Base-by-base conservation (phyloP, 2,888 invertebrate species). In the Diplolepis rosae region DNA sequence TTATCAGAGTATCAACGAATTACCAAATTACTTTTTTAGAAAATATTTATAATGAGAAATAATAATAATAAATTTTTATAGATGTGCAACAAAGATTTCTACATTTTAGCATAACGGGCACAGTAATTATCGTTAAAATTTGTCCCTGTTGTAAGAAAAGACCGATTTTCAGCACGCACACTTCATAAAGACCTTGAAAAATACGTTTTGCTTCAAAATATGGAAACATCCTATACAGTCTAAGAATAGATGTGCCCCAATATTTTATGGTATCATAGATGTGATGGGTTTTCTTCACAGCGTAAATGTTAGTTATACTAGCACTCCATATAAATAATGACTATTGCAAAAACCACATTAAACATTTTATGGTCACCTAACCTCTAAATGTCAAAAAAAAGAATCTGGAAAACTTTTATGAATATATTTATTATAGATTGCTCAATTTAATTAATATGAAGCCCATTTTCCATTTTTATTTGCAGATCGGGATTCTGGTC, bases 261-360 rank as follows among this genome's bases (percentile, higher is more conserved):
- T 27, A 24, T 39, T 61, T 27, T 22, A 15, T 1, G 61, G n/a
- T 61, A 24, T 61, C 15, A 3, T 11, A 4, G 4, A 30, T 18
- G 27, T 39, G 3, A 27, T 61, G 39, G 39, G 39, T 61, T 35
- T 35, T 61, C 61, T 39, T 61, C 13, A 24, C 61, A 42, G n/a
- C 15, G 39, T 61, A 61, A 61, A 61, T 61, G 39, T 61, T 61
- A 39, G 35, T n/a, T 39, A 61, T n/a, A 42, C 24, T n/a, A 24
- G n/a, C 24, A 42, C 39, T 39, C 7, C 3, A n/a, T 22, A 39
- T 39, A 15, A 6, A 11, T 61, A 39, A 61, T 13, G 24, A 18
- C 35, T 35, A 56, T 35, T 56, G 35, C 56, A 35, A 22, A 22
- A 1, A 22, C 15, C 18, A 18, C 32, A 18, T 13, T 24, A 24